Conservation (phyloP, 2,888 invertebrate genomes). For the Platynereis dumerilii region DNA sequence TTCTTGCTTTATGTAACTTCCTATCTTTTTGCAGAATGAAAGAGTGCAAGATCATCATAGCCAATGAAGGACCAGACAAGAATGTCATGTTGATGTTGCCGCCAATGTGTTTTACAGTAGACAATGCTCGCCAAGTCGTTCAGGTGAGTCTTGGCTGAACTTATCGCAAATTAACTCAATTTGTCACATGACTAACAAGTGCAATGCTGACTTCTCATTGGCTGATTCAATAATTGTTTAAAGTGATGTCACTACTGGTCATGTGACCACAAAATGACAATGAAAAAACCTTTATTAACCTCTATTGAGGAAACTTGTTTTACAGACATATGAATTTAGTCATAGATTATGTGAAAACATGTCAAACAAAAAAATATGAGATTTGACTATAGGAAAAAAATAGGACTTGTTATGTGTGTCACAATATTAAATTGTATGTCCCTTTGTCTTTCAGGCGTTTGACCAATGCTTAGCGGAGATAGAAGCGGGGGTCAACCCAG, state of each 20-base stretch:
- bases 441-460: slow-evolving; percentile 32
- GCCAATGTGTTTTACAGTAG: slow-evolving; percentile 55
- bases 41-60: slow-evolving; percentile 48
- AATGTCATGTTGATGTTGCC: slow-evolving; percentile 50
- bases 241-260: too few species aligned
- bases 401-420: too few species aligned
- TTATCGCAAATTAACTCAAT: background rate
- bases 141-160: slow-evolving; percentile 33
- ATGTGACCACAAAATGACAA: too few species aligned
- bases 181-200: background rate
- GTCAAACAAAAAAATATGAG: too few species aligned
- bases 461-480: slow-evolving; percentile 43
- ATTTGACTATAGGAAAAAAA: too few species aligned
- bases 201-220: background rate
- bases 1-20: too few species aligned
- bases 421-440: background rate
- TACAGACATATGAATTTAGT: too few species aligned
- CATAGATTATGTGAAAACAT: too few species aligned
- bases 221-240: too few species aligned
- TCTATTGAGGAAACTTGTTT: too few species aligned
- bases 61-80: slow-evolving; percentile 51
- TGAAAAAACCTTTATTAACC: too few species aligned
- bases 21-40: slow-evolving; percentile 38
- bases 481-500: slow-evolving; percentile 31
- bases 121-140: slow-evolving; percentile 49